Evolutionary conservation across 2,797 vertebrate species (phyloP).

Genomic region (Anas bahamensis): DNA sequence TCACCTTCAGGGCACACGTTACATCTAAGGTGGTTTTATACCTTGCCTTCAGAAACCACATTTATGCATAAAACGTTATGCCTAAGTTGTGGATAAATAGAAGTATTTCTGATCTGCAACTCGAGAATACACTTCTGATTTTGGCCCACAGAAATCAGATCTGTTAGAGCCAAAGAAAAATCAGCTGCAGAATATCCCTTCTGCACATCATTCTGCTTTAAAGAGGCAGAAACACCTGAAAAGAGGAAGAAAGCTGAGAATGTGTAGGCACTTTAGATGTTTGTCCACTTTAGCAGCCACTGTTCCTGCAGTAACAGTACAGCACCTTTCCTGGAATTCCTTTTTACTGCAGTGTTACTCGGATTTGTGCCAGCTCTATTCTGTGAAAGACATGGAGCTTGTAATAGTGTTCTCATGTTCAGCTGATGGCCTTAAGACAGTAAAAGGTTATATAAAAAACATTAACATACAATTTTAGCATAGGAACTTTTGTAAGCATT

Average conservation of each 20-base stretch:
- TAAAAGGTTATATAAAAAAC: background rate
- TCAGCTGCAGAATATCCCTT: background rate
- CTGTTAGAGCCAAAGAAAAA: background rate
- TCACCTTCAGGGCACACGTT: background rate
- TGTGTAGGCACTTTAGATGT: accelerated
- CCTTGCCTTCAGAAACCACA: background rate
- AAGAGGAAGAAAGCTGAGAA: background rate
- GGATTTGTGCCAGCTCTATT: background rate
- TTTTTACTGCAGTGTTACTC: background rate
- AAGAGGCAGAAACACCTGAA: background rate
- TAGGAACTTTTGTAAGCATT: background rate
- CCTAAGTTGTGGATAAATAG: background rate
- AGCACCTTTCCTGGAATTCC: background rate
- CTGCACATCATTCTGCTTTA: background rate
- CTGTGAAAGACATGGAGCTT: background rate
- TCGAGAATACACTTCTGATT: background rate
- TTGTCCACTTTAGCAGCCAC: background rate
- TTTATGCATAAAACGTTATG: background rate
- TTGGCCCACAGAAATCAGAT: background rate
- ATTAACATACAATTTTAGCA: background rate
- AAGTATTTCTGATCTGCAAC: background rate
- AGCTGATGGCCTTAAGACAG: background rate
- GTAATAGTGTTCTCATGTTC: background rate
- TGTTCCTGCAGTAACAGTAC: background rate
- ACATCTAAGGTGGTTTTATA: background rate